phyloP scores from a whole-genome alignment of 1,140 invertebrate species.

The Zelostemma sp. region DNA sequence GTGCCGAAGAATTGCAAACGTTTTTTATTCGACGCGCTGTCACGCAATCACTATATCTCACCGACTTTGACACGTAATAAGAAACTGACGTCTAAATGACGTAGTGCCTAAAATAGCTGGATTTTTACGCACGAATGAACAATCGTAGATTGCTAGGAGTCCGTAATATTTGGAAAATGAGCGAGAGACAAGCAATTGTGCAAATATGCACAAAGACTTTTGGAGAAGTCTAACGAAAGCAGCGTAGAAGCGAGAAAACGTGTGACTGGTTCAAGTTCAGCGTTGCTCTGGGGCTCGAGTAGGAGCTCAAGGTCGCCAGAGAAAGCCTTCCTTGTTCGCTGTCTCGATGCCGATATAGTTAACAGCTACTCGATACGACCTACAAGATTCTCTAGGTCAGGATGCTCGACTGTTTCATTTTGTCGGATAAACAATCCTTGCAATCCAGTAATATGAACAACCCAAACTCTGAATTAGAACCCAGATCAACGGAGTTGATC shows the following conservation, averaged over 20 bases:
- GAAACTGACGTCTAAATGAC: too few relatives aligned
- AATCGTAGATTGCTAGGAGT: too few relatives aligned
- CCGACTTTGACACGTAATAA: too few relatives aligned
- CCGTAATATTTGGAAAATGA: slow-evolving; percentile 30
- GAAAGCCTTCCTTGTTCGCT: slow-evolving; percentile 57
- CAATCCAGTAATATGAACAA: too few relatives aligned
- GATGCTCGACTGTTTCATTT: slow-evolving; percentile 8
- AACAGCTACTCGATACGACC: slow-evolving; percentile 22
- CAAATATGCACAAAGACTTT: slow-evolving; percentile 41
- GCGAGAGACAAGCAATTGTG: slow-evolving; percentile 35
- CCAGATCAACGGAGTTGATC: too few relatives aligned
- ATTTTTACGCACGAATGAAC: too few relatives aligned
- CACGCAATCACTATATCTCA: too few relatives aligned
- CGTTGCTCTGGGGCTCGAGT: slow-evolving; percentile 53
- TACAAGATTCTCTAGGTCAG: slow-evolving; percentile 34
- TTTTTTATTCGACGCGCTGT: too few relatives aligned
- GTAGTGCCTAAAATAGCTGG: too few relatives aligned
- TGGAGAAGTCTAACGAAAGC: slow-evolving; percentile 20
- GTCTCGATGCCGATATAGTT: slow-evolving; percentile 38
- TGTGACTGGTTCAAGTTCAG: slow-evolving; percentile 68
- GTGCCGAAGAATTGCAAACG: too few relatives aligned
- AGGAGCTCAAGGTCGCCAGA: slow-evolving; percentile 56
- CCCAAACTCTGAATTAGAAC: too few relatives aligned
- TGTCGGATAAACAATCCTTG: background rate
- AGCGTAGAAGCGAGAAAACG: slow-evolving; percentile 40